A percentile compares a stretch with the other conserved stretches of the same genome.
Conservation (phyloP, 2,113 vertebrate species). For the Chaenocephalus aceratus region DNA sequence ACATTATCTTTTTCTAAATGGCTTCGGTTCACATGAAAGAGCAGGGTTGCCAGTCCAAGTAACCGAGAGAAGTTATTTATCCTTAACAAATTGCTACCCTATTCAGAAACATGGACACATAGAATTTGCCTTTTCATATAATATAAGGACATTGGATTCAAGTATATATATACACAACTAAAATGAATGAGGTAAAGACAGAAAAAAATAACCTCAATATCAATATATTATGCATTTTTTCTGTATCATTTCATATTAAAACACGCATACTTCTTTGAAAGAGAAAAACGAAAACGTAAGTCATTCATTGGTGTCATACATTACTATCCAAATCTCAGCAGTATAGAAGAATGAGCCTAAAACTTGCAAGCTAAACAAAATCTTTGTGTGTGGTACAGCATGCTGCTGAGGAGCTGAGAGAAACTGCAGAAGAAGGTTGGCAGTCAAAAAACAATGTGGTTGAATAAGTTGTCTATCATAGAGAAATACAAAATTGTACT, state of each 20-base stretch:
- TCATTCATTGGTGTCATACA: slow-evolving; percentile 84
- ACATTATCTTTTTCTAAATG: slow-evolving; percentile 2
- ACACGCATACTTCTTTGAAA: slow-evolving; percentile 63
- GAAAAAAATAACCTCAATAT: slow-evolving; percentile 57
- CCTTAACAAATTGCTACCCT: slow-evolving; percentile 69
- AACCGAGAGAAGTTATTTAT: slow-evolving; percentile 64
- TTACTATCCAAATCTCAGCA: slow-evolving; percentile 73
- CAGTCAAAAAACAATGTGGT: slow-evolving; percentile 40
- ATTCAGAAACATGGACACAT: slow-evolving; percentile 76
- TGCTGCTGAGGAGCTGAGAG: slow-evolving; percentile 37
- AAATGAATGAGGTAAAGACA: slow-evolving; percentile 68
- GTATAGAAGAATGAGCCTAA: slow-evolving; percentile 53
- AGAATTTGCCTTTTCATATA: slow-evolving; percentile 65
- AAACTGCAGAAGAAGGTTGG: slow-evolving; percentile 41
- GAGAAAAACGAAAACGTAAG: slow-evolving; percentile 66
- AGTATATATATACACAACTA: slow-evolving; percentile 67
- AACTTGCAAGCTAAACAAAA: slow-evolving; percentile 47
- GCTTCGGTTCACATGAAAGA: slow-evolving; percentile 33
- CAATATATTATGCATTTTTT: slow-evolving; percentile 71
- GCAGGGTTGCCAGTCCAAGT: slow-evolving; percentile 30
- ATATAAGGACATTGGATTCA: slow-evolving; percentile 78
- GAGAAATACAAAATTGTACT: slow-evolving; percentile 76
- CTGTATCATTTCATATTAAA: slow-evolving; percentile 68
- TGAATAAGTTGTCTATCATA: slow-evolving; percentile 55
- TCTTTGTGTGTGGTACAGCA: slow-evolving; percentile 47